Evolutionary conservation across 2,888 invertebrate species (phyloP), one percentile per base, ranked within the genome.

Genomic region (Drosophila anomalata): DNA sequence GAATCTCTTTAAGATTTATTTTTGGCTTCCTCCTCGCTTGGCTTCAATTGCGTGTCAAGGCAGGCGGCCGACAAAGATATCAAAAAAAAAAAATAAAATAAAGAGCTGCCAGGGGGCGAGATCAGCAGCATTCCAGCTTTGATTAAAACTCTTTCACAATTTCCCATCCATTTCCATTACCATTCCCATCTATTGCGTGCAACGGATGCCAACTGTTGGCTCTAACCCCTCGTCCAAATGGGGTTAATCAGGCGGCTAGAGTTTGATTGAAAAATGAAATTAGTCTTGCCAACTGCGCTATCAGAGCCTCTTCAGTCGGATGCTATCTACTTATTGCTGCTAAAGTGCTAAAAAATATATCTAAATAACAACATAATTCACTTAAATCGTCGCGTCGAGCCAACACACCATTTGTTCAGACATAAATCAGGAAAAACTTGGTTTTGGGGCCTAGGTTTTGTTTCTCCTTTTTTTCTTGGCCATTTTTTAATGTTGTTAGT

Each of bases 351-450:
- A 54, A 67, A 17, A 52, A 22, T 26, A 17, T 17, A 67, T 31
- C 36, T 24, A 63, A 67, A 47, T 62, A 47, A 33, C 48, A 54
- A n/a, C 24, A 54, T 65, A 54, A 65, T 67, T 55, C 39, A 39
- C 46, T 66, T 39, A 39, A 65, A n/a, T 65, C 54, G 36, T 66
- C 55, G 44, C 56, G 46, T 24, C 46, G 41, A 17, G 54, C 46
- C 51, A 60, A 70, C 46, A 69, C 59, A 52, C 48, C 59, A 54
- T 54, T 71, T 71, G 53, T 60, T 48, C 24, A 72, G 54, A 62
- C 65, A 68, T 73, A 51, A 70, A 73, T 70, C 73, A 73, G 65
- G 73, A 73, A 70, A 54, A 63, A 55, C 66, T 63, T 46, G 73
- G 53, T 63, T 44, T 33, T 58, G 42, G 36, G 42, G 31, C 31